Evolutionary conservation across 2,888 invertebrate species (phyloP).

Genomic region (Disparrhopalites patrizii): DNA sequence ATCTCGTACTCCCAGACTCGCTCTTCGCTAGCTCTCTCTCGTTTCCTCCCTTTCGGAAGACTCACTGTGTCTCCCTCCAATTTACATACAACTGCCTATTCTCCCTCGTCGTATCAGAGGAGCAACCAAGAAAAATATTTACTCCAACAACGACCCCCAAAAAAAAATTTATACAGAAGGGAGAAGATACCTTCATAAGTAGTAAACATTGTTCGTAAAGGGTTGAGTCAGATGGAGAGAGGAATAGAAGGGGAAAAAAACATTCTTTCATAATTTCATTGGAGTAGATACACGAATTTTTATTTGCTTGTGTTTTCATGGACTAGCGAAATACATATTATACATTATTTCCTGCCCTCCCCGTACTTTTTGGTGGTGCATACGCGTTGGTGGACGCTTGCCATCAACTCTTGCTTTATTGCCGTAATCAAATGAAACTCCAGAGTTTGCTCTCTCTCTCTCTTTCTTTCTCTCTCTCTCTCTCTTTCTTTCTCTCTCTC

Average conservation of each 20-base stretch:
- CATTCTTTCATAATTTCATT: neutral
- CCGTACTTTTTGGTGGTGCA: neutral
- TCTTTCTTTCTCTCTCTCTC: neutral
- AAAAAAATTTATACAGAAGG: too few relatives aligned
- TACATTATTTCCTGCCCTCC: neutral
- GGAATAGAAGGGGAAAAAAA: neutral
- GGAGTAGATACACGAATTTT: neutral
- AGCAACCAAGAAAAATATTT: too few relatives aligned
- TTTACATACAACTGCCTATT: slow-evolving; percentile 5
- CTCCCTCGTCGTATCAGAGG: too few relatives aligned
- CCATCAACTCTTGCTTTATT: slow-evolving; percentile 15
- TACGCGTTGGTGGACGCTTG: slow-evolving; percentile 2
- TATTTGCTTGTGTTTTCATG: slow-evolving; percentile 10
- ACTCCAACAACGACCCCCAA: too few relatives aligned
- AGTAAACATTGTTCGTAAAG: too few relatives aligned
- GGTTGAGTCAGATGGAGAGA: neutral
- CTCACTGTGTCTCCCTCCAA: neutral
- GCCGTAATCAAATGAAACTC: slow-evolving; percentile 18
- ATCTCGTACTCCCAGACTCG: too few relatives aligned
- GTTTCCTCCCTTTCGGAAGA: too few relatives aligned
- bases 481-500: neutral
- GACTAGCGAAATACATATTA: neutral
- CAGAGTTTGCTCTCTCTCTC: too few relatives aligned
- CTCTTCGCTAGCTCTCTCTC: too few relatives aligned
- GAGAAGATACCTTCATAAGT: too few relatives aligned